Evolutionary conservation across 2,797 vertebrate species (phyloP), one percentile per base, ranked within the genome.

Genomic region (Coregonus ussuriensis): DNA sequence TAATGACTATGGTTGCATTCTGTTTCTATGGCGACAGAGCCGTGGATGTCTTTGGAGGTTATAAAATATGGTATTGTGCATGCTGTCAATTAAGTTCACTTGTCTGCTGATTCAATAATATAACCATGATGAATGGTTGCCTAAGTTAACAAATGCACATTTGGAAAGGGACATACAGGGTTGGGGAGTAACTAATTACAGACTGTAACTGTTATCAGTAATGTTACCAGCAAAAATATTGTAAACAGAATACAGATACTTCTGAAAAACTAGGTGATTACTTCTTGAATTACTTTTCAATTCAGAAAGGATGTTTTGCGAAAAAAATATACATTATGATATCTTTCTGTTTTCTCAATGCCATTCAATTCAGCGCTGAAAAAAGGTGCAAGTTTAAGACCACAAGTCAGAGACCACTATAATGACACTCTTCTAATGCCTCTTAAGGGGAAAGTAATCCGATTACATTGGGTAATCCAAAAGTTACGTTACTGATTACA

Each of bases 21-120:
- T 81, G 93, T 95, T 93, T 88, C 93, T 91, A 90, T 91, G 92
- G 91, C 85, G 91, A 94, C 87, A 59, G 74, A 62, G 51, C 67
- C 54, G 69, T 66, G 9, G 33, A 71, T 74, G 74, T 82, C 80
- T 79, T 79, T 62, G 51, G 72, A 68, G 84, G 85, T 83, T 62
- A 62, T 62, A 25, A 78, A 78, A 84, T 59, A 56, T 74, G 77
- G 76, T 75, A 68, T 70, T 85, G 54, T 75, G 74, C 85, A 74
- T 70, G 65, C 84, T 81, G 82, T 78, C 77, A 78, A 79, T 87
- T 74, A 84, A 74, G 76, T 37, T 75, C 35, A 6, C 74, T 80
- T 71, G 52, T 73, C 41, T 66, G 14, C 74, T 71, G 80, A 81
- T 83, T 82, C 79, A 80, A 72, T 59, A 37, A 81, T 31, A 51